phyloP scores from a whole-genome alignment of 2,113 vertebrate species.

The Cricetomys ansorgei region DNA sequence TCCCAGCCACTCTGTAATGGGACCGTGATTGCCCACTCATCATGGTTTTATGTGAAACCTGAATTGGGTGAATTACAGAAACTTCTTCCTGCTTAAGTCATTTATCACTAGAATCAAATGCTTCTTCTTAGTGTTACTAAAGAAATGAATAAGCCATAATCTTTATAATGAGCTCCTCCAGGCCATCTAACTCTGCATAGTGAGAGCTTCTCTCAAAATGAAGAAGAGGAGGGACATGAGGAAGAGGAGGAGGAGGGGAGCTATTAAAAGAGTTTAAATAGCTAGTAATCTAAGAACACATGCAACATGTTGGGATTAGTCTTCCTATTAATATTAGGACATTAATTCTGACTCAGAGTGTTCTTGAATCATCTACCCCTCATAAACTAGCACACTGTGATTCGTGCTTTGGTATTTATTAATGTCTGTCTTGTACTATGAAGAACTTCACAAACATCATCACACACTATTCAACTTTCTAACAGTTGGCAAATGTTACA shows the following conservation, averaged over 20 bases:
- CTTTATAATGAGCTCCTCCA: neutral
- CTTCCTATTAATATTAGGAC: neutral
- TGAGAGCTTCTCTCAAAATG: neutral
- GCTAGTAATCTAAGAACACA: neutral
- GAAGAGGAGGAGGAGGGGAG: neutral
- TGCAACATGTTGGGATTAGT: slow-evolving; percentile 1
- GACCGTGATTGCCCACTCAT: neutral
- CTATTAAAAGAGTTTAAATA: neutral
- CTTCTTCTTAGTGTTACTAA: neutral
- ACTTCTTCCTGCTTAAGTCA: neutral
- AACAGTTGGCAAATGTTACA: slow-evolving; percentile 22
- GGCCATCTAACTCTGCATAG: neutral
- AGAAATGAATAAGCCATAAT: neutral
- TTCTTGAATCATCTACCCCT: slow-evolving; percentile 13
- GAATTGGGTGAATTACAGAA: neutral
- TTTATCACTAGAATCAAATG: neutral
- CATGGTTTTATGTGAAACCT: neutral
- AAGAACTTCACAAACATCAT: slow-evolving; percentile 40
- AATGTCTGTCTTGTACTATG: slow-evolving; percentile 27
- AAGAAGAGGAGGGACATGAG: neutral
- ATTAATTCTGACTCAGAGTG: slow-evolving; percentile 27
- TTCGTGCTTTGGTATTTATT: slow-evolving; percentile 43
- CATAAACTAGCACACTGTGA: neutral
- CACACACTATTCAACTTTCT: slow-evolving; percentile 1
- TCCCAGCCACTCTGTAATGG: neutral